Evolutionary conservation across 2,113 vertebrate genomes (phyloP).

Genomic region (Nycticryphes semicollaris): DNA sequence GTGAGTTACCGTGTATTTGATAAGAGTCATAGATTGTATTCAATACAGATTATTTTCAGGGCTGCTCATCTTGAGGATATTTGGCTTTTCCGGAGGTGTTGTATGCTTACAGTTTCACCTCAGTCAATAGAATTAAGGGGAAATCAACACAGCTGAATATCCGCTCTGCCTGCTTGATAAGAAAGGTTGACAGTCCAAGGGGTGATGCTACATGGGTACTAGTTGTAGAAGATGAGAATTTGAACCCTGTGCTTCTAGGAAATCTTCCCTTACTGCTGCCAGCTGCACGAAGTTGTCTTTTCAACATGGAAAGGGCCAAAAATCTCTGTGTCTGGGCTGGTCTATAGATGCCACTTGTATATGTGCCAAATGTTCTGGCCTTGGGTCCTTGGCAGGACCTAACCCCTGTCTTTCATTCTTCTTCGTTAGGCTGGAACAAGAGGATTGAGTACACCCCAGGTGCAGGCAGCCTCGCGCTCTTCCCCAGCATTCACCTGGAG

Average conservation of each 20-base stretch:
- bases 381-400: neutral
- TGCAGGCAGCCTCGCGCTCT: constrained; percentile 88
- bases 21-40: neutral
- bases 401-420: neutral
- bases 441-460: constrained; percentile 94
- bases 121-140: neutral
- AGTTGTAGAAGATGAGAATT: neutral
- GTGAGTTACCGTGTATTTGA: neutral
- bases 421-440: constrained; percentile 89
- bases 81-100: neutral
- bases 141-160: neutral
- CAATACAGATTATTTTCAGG: neutral
- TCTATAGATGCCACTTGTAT: neutral
- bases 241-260: neutral
- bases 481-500: constrained; percentile 92
- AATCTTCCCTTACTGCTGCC: neutral
- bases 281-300: neutral
- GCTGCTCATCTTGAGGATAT: neutral
- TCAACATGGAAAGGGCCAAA: neutral
- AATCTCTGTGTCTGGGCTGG: neutral
- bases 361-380: neutral
- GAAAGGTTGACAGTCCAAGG: neutral
- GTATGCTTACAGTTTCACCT: neutral
- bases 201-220: neutral
- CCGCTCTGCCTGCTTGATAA: neutral